Evolutionary conservation across 2,113 vertebrate genomes (phyloP).

Genomic region (Phaetusa simplex): DNA sequence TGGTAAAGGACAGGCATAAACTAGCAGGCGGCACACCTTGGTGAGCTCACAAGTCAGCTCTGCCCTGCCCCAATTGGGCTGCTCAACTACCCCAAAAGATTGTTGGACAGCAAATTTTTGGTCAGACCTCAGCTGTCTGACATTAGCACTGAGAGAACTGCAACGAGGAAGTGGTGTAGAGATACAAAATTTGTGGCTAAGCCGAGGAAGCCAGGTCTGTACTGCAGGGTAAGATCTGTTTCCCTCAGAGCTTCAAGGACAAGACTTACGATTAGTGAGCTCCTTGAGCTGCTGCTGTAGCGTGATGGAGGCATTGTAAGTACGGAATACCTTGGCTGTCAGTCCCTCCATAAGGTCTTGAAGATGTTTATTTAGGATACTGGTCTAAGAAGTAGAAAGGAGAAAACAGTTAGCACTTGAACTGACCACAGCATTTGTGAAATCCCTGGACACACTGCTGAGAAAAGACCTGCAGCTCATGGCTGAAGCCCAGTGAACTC

Average conservation of each 20-base stretch:
- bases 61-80: not conserved
- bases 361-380: slow-evolving; percentile 97
- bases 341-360: slow-evolving; percentile 98
- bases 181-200: not conserved
- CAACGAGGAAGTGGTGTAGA: not conserved
- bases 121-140: not conserved
- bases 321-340: slow-evolving; percentile 98
- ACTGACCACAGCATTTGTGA: not conserved
- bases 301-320: slow-evolving; percentile 98
- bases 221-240: not conserved
- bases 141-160: not conserved
- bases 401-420: not conserved
- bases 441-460: not conserved
- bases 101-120: not conserved
- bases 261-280: slow-evolving; percentile 87
- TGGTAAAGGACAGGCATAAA: not conserved
- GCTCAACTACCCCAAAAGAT: not conserved
- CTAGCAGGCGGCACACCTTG: not conserved
- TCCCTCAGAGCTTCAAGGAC: not conserved
- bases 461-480: not conserved
- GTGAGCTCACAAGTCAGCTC: not conserved
- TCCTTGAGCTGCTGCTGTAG: slow-evolving; percentile 90
- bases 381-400: slow-evolving; percentile 80
- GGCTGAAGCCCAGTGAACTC: not conserved
- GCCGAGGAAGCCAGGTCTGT: not conserved